Base-by-base conservation (phyloP, 2,888 invertebrate species). In the Serripes groenlandicus region DNA sequence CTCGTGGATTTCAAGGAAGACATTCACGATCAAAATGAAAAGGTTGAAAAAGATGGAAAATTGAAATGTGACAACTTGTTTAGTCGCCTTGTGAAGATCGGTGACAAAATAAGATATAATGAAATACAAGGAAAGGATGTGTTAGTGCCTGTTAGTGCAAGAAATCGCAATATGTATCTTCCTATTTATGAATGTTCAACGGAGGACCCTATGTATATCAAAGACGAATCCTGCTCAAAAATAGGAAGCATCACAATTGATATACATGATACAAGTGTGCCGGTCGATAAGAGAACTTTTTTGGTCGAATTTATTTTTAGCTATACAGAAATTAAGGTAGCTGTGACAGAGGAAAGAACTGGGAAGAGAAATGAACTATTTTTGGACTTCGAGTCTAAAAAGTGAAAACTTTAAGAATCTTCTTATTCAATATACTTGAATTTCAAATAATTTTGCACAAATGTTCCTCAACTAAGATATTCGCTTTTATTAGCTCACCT, bases 41-140 rank as follows among this genome's bases (percentile, higher is more conserved):
- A 35, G 30, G 34, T 64, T 30, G 15, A 35, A 4, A 34, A 35
- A 35, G 35, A 64, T 3, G 64, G 30, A 3, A n/a, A 21, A 28
- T n/a, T 15, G 5, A 64, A 35, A 23, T 64, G 64, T 23, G 64
- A 64, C 35, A 64, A 64, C 35, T n/a, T 64, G 23, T 64, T 64
- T 30, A n/a, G n/a, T 21, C 34, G 35, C 21, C 23, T 64, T 23
- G 64, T 64, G 9, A 35, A 64, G n/a, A 35, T 35, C 35, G 64
- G 34, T 7, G 23, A 9, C 11, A 34, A n/a, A n/a, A 34, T 64
- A 21, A 34, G 64, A n/a, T 64, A 64, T 35, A 35, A 35, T 34
- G 64, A 64, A 64, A n/a, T 64, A 3, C 64, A 64, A n/a, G 64
- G 64, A 34, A 23, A 30, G 35, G 21, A 34, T 7, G 64, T 35